Conservation (phyloP, 2,113 vertebrate species). For the Oostethus manadensis region DNA sequence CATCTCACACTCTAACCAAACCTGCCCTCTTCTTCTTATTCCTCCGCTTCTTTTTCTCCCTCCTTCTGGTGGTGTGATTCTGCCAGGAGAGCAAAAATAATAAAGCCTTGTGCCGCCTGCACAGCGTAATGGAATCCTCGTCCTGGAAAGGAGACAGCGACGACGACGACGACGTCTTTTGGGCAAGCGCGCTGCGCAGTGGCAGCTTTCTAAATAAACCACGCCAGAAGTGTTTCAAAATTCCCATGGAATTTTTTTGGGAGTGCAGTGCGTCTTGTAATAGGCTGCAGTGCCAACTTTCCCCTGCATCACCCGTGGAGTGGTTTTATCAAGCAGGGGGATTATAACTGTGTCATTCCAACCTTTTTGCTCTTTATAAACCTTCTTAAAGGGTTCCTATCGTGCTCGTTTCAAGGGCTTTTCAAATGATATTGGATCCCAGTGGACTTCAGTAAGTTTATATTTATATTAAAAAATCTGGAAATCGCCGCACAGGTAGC, state of each 20-base stretch:
- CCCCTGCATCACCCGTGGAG: background rate
- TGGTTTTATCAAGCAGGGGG: no score
- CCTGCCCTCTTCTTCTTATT: slow-evolving; percentile 19
- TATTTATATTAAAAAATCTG: no score
- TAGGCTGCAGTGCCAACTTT: background rate
- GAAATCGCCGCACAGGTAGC: no score
- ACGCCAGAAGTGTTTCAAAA: slow-evolving; percentile 15
- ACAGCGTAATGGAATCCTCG: slow-evolving; percentile 47
- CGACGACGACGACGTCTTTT: no score
- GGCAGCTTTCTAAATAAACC: slow-evolving; percentile 11
- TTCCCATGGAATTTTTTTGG: slow-evolving; percentile 30
- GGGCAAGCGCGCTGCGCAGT: no score
- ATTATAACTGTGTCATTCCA: no score
- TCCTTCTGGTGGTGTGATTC: slow-evolving; percentile 31
- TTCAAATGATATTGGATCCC: background rate
- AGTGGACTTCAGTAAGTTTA: no score
- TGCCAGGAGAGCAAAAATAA: slow-evolving; percentile 56
- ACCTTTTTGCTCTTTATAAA: no score
- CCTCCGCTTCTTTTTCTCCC: background rate
- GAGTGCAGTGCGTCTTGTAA: slow-evolving; percentile 24
- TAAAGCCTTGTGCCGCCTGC: slow-evolving; percentile 49
- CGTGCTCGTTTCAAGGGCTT: background rate
- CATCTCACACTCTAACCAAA: slow-evolving; percentile 51
- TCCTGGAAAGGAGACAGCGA: slow-evolving; percentile 29
- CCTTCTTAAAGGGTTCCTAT: no score